Base-by-base conservation (phyloP, 1,140 invertebrate genomes). In the Trichogramma pretiosum region DNA sequence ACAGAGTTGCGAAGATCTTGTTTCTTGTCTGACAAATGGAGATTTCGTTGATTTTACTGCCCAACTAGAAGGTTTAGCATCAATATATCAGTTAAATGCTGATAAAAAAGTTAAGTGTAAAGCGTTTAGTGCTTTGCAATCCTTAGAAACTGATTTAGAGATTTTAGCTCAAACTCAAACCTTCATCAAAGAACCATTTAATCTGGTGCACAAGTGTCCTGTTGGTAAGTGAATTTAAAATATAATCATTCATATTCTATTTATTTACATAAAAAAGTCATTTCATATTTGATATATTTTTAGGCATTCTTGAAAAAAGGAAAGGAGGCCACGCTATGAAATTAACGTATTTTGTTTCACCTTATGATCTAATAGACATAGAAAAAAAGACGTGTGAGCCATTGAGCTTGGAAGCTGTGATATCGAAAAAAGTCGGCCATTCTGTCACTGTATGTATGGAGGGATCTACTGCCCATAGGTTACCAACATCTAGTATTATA, bases 61-160 rank as follows among this genome's bases (percentile, higher is more conserved):
- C 3, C 93, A 97, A 68, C 67, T 97, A 4, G 88, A 94, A 73
- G 92, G 90, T 4, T 76, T 97, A 26, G 82, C 84, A 30, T 85
- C 89, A 3, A 93, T 96, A 53, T 97, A 96, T 67, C 88, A 93
- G 65, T 72, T 96, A 13, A 92, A 92, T 72, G 89, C 89, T 9
- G 92, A 97, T 61, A 93, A 93, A 63, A 94, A 92, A 72, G 81
- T 89, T 1, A 97, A 96, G 71, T 86, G 83, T 38, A 94, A 95
- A 73, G 90, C 89, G 5, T 96, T 89, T 62, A 84, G 87, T 61
- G 90, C 93, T 18, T 69, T 98, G 18, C 87, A 93, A 61, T 90
- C 90, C 14, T 71, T 98, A 46, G 93, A 98, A 75, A 80, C 83
- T 24, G 93, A 98, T 75, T 73, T 98, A n/a, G 83, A 80, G 50